Evolutionary conservation across 1,140 invertebrate species (phyloP).

Genomic region (Oryctes rhinoceros): DNA sequence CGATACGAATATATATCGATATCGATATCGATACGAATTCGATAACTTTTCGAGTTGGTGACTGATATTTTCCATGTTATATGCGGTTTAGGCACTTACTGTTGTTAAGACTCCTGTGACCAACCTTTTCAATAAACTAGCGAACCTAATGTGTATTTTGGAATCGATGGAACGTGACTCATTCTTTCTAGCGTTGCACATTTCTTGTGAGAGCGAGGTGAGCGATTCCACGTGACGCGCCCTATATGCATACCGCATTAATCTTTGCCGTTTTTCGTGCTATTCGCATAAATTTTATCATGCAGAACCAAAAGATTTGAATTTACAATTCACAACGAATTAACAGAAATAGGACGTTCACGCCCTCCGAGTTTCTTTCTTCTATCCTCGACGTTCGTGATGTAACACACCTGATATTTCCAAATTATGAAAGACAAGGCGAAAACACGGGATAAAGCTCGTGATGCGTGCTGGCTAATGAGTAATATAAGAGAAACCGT

Average conservation of each 20-base stretch:
- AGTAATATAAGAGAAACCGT: slow-evolving; percentile 7
- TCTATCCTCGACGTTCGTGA: background rate
- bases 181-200: too few relatives aligned
- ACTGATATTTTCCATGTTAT: too few relatives aligned
- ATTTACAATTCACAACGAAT: slow-evolving; percentile 20
- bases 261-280: slow-evolving; percentile 2
- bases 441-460: slow-evolving; percentile 10
- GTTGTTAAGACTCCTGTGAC: too few relatives aligned
- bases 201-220: background rate
- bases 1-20: too few relatives aligned
- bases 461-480: slow-evolving; percentile 28
- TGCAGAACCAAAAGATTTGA: slow-evolving; percentile 35
- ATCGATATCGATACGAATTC: too few relatives aligned
- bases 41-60: too few relatives aligned
- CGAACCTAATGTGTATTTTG: too few relatives aligned
- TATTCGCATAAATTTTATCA: slow-evolving; percentile 14
- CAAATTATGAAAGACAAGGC: slow-evolving; percentile 33
- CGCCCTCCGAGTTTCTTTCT: slow-evolving; percentile 15
- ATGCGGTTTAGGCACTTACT: too few relatives aligned
- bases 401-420: slow-evolving; percentile 33
- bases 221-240: background rate
- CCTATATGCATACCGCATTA: background rate
- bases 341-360: slow-evolving; percentile 32
- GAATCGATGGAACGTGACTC: too few relatives aligned
- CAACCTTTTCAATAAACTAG: too few relatives aligned